A percentile compares a stretch with the other conserved stretches of the same genome.
Evolutionary conservation across 1,140 invertebrate genomes (phyloP).

Genomic region (Pseudomyrmex pallidus): DNA sequence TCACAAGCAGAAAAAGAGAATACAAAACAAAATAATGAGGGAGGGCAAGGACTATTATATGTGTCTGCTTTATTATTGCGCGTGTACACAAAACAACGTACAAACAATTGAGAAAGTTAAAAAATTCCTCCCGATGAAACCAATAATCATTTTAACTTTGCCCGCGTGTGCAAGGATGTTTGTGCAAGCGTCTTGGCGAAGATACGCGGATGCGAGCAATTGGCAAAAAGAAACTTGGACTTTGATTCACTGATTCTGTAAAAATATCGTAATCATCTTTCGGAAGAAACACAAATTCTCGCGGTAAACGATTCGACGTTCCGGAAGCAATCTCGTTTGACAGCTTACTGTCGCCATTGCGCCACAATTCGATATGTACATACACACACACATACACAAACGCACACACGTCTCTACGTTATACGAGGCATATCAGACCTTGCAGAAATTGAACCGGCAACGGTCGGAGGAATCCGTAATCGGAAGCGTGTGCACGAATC

Average conservation of each 20-base stretch:
- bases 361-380: constrained; percentile 42
- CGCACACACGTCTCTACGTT: neutral
- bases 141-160: too few relatives aligned
- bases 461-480: constrained; percentile 43
- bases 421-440: constrained; percentile 41
- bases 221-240: too few relatives aligned
- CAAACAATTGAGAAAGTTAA: too few relatives aligned
- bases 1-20: too few relatives aligned
- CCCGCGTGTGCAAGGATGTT: too few relatives aligned
- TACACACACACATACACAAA: neutral
- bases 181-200: constrained; percentile 25
- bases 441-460: constrained; percentile 51
- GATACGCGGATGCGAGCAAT: too few relatives aligned
- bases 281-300: constrained; percentile 34
- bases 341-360: constrained; percentile 43
- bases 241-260: neutral
- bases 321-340: constrained; percentile 52
- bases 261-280: constrained; percentile 32
- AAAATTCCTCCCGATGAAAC: too few relatives aligned
- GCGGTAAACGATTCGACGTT: constrained; percentile 14
- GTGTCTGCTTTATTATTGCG: too few relatives aligned
- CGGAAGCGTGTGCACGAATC: constrained; percentile 42
- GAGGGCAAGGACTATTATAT: too few relatives aligned
- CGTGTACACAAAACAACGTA: too few relatives aligned
- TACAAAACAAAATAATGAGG: too few relatives aligned